These are phyloP conservation scores for Speoplatyrhinus poulsoni DNA, from an alignment of 2,113 vertebrate genomes.

Conservation along the genomic window DNA sequence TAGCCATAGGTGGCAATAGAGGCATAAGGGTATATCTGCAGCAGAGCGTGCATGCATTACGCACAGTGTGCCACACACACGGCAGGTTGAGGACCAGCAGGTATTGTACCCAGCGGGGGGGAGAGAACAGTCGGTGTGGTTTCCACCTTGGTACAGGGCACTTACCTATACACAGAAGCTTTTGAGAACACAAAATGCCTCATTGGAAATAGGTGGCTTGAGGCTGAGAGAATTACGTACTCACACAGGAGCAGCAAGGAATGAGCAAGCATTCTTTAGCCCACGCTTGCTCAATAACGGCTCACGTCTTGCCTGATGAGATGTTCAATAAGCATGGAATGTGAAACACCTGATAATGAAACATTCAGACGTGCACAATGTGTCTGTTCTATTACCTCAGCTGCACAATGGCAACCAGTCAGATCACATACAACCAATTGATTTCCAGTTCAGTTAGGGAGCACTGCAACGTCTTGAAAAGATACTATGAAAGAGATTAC, in stretches of 20 bases:
- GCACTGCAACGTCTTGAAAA: background rate
- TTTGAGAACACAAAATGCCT: background rate
- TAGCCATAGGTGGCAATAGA: too few species aligned
- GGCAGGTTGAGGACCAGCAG: constrained; percentile 66
- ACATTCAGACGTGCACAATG: background rate
- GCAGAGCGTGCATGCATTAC: constrained; percentile 32
- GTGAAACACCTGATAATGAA: constrained; percentile 1
- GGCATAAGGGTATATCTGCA: constrained; percentile 23
- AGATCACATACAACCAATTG: background rate
- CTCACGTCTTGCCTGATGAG: constrained; percentile 1
- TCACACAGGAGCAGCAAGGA: constrained; percentile 40
- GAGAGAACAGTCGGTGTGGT: background rate
- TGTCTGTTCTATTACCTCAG: constrained; percentile 4
- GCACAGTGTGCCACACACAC: constrained; percentile 44
- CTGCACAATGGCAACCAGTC: background rate
- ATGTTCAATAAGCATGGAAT: constrained; percentile 9
- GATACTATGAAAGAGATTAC: constrained; percentile 20
- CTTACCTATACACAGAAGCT: constrained; percentile 2
- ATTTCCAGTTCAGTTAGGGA: constrained; percentile 15
- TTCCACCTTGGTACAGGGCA: constrained; percentile 9
- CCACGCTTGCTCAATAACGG: constrained; percentile 29
- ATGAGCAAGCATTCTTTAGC: constrained; percentile 44
- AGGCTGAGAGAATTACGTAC: background rate
- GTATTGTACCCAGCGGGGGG: constrained; percentile 34
- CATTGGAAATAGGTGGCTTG: background rate